A percentile compares a stretch with the other conserved stretches of the same genome.
Evolutionary conservation across 2,113 vertebrate genomes (phyloP).

Genomic region (Charina bottae): DNA sequence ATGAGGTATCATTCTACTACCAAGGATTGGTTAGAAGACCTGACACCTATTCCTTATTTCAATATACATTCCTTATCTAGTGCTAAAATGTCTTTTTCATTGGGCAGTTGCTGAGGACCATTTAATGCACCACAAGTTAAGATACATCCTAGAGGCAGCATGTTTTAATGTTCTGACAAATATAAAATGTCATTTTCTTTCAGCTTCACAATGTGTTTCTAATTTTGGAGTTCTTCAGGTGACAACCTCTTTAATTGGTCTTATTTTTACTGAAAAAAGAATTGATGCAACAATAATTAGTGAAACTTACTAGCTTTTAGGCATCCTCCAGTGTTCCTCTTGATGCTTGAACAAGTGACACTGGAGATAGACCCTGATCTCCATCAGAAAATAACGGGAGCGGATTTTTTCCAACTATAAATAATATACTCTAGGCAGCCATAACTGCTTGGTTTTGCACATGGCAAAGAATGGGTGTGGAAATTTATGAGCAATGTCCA

Average conservation of each 20-base stretch:
- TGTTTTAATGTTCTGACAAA: background rate
- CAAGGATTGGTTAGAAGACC: background rate
- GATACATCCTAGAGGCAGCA: background rate
- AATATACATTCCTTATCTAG: background rate
- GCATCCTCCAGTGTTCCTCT: background rate
- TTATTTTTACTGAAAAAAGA: background rate
- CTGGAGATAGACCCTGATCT: background rate
- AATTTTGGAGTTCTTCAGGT: background rate
- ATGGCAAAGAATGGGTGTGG: background rate
- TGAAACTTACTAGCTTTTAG: background rate
- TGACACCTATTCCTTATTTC: no score
- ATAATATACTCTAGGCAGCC: background rate
- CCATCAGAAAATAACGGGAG: background rate
- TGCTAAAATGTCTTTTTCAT: background rate
- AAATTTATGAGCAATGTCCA: background rate
- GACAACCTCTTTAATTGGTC: background rate
- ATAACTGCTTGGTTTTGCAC: background rate
- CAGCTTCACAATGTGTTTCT: background rate
- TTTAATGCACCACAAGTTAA: background rate
- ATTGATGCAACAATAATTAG: background rate
- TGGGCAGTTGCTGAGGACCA: background rate
- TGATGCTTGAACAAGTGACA: background rate
- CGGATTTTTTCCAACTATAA: background rate
- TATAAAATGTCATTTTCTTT: background rate
- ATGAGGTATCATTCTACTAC: background rate